These are phyloP conservation scores for Mormoops blainvillei DNA, from an alignment of 2,113 vertebrate species.

Conservation along the genomic window DNA sequence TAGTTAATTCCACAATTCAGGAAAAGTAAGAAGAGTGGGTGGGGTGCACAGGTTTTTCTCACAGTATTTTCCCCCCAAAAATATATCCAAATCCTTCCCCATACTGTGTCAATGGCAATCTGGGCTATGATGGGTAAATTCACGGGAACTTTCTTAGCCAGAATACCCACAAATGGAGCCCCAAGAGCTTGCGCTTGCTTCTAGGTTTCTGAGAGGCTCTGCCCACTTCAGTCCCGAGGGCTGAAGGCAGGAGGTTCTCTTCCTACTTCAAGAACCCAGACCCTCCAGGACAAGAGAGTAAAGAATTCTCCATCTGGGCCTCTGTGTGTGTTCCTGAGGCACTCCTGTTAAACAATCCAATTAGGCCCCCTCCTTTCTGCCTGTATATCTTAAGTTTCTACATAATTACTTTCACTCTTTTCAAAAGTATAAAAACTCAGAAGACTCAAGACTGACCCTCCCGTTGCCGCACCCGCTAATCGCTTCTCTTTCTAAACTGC, in stretches of 20 bases:
- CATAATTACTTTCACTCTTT: neutral
- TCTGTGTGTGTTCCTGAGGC: neutral
- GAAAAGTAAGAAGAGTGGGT: neutral
- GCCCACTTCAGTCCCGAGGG: neutral
- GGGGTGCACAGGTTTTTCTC: neutral
- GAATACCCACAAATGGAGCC: neutral
- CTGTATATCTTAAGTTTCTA: neutral
- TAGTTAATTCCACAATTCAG: neutral
- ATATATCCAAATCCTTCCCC: neutral
- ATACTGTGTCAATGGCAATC: neutral
- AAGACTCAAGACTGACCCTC: neutral
- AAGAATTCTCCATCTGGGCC: neutral
- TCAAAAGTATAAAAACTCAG: neutral
- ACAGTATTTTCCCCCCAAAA: neutral
- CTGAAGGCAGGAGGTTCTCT: neutral
- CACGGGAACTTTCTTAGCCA: neutral
- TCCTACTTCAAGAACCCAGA: neutral
- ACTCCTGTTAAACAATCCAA: neutral
- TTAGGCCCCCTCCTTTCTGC: neutral
- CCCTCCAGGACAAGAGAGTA: neutral
- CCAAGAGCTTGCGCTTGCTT: neutral
- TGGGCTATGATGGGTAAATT: neutral
- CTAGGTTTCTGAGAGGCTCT: neutral
- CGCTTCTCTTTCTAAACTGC: conserved; percentile 43
- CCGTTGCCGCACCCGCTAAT: neutral